These are phyloP conservation scores for Electrophaes corylata DNA, from an alignment of 2,888 invertebrate species.

Conservation along the genomic window DNA sequence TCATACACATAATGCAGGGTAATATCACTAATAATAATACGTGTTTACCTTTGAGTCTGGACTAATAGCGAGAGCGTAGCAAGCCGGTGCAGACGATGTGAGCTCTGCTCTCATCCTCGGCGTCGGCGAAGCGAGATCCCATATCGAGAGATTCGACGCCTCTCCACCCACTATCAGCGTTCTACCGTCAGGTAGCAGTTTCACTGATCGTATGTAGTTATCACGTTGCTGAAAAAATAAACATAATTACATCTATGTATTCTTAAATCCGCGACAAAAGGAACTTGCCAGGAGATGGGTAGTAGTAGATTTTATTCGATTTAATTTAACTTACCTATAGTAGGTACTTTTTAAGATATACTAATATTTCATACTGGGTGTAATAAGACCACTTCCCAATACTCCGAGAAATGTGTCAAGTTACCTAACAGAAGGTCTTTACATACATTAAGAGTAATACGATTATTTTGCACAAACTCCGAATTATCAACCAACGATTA, in stretches of 20 bases:
- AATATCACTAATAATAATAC: not conserved
- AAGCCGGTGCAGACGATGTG: slow-evolving; percentile 96
- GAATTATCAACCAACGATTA: too few species aligned
- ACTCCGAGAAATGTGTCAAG: too few species aligned
- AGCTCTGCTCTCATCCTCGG: slow-evolving; percentile 96
- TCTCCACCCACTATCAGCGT: slow-evolving; percentile 98
- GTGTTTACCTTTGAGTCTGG: slow-evolving; percentile 93
- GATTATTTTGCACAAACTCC: too few species aligned
- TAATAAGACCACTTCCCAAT: too few species aligned
- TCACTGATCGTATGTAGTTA: slow-evolving; percentile 96
- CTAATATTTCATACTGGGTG: too few species aligned
- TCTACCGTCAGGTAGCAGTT: slow-evolving; percentile 95
- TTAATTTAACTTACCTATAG: too few species aligned
- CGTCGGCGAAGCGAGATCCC: slow-evolving; percentile 95
- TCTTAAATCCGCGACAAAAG: not conserved
- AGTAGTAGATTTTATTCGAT: too few species aligned
- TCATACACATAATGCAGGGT: too few species aligned
- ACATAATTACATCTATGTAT: not conserved
- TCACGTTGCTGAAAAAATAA: slow-evolving; percentile 89
- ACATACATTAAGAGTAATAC: too few species aligned
- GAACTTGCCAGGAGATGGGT: too few species aligned
- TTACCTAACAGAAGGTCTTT: too few species aligned
- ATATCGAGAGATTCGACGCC: slow-evolving; percentile 96
- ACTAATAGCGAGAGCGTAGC: slow-evolving; percentile 98
- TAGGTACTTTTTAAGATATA: too few species aligned